Percentiles rank a stretch among this genome's conserved stretches.
phyloP scores from a whole-genome alignment of 1,140 invertebrate species.

The Achatina immaculata region DNA sequence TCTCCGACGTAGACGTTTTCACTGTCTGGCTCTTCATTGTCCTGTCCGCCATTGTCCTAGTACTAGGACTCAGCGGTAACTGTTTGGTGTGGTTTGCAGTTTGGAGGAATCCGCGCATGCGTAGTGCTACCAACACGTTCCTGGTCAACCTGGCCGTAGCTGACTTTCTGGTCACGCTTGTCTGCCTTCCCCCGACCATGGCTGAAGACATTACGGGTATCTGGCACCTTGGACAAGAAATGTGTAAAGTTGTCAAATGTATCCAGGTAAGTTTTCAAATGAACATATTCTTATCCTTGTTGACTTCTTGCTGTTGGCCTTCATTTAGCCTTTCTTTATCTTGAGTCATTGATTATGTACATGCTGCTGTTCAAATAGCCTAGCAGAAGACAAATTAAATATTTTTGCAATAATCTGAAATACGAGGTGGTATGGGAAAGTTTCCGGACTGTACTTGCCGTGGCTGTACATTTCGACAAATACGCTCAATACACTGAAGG shows the following conservation, averaged over 20 bases:
- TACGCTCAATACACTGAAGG: too few species aligned
- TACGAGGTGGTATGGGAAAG: too few species aligned
- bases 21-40: conserved; percentile 44
- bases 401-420: too few species aligned
- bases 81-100: conserved; percentile 88
- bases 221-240: conserved; percentile 84
- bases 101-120: conserved; percentile 85
- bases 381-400: too few species aligned
- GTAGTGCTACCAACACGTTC: conserved; percentile 92
- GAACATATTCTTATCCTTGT: conserved; percentile 6
- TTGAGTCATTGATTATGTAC: too few species aligned
- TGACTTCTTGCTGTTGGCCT: too few species aligned
- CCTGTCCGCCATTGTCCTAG: conserved; percentile 80
- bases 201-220: conserved; percentile 87
- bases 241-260: conserved; percentile 88
- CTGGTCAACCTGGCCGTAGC: conserved; percentile 92
- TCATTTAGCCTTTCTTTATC: too few species aligned
- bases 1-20: conserved; percentile 14
- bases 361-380: too few species aligned
- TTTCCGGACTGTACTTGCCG: too few species aligned
- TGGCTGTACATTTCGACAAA: too few species aligned
- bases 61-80: conserved; percentile 86
- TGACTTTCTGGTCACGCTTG: conserved; percentile 89
- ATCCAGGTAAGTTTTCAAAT: conserved; percentile 86
- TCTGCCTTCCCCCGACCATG: conserved; percentile 88